Evolutionary conservation across 1,140 invertebrate species (phyloP), one percentile per base, ranked within the genome.

Genomic region (Calosoma granatense): DNA sequence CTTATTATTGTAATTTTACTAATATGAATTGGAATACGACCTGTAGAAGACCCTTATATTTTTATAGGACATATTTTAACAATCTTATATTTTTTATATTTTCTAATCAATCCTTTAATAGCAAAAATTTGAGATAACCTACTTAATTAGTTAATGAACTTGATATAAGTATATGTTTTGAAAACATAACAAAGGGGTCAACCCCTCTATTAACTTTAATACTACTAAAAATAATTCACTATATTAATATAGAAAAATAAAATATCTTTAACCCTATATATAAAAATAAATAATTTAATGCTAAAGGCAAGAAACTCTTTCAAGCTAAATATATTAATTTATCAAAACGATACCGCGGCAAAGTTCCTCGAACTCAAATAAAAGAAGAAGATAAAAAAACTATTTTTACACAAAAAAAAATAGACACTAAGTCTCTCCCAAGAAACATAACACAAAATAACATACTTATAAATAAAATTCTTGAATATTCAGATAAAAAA

Each of bases 401-500:
- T 65, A 75, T 63, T 60, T 75, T 74, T 59, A 77, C 63, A 77
- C 74, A 77, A 75, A 78, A 78, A 56, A 73, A 58, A 61, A 71
- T 68, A 64, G 6, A 66, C 66, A 70, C 67, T 56, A 66, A 22
- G 73, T 70, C 65, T 14, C 63, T 64, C 9, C 73, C 68, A 64
- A 78, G 67, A 81, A 76, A 80, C 66, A 82, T 59, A 61, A 78
- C 58, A 60, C 62, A 54, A 73, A 75, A 74, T 68, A 81, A 67
- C 68, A 81, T 64, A 60, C 73, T 79, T 70, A 84, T 77, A 79
- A 85, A 82, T 72, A 85, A 72, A 78, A 87, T 83, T 69, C 72
- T 82, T 39, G 69, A n/a, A n/a, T n/a, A n/a, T n/a, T 87, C 83
- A 30, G 76, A 73, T 70, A 87, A 76, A 81, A 86, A 86, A 78